A percentile compares a stretch with the other conserved stretches of the same genome.
Conservation (phyloP, 2,888 invertebrate species). For the Drosophila merina region DNA sequence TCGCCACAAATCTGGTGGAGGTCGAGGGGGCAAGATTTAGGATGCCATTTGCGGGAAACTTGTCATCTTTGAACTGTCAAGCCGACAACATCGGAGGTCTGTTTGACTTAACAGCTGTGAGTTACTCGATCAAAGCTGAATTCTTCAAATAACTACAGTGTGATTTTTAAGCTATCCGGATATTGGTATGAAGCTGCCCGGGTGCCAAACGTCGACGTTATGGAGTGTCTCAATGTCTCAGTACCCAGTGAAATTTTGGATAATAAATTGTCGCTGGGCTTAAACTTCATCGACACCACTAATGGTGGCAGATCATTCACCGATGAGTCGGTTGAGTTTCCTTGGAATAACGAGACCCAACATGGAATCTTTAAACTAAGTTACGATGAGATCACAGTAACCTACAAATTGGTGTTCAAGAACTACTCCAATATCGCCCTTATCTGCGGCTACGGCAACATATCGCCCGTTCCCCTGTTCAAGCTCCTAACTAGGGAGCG, state of each 20-base stretch:
- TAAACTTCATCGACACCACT: constrained; percentile 58
- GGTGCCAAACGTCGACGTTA: constrained; percentile 28
- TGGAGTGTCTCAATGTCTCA: constrained; percentile 47
- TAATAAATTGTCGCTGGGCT: constrained; percentile 16
- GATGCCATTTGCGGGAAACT: not conserved
- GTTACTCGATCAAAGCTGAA: not conserved
- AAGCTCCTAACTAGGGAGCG: constrained; percentile 55
- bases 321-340: constrained; percentile 53
- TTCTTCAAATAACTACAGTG: not conserved
- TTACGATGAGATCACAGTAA: constrained; percentile 40
- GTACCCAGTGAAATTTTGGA: constrained; percentile 26
- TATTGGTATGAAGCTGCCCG: constrained; percentile 54
- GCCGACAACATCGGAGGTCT: constrained; percentile 5
- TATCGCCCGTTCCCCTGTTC: constrained; percentile 52
- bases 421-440: constrained; percentile 35
- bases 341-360: constrained; percentile 52
- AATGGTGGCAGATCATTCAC: constrained; percentile 31
- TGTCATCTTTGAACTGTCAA: constrained; percentile 5
- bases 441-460: constrained; percentile 57
- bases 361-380: constrained; percentile 53
- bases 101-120: constrained; percentile 15
- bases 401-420: constrained; percentile 54
- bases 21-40: constrained; percentile 3
- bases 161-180: constrained; percentile 25
- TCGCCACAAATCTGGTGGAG: constrained; percentile 2